Evolutionary conservation across 2,113 vertebrate genomes (phyloP).

Genomic region (Sclerurus mexicanus): DNA sequence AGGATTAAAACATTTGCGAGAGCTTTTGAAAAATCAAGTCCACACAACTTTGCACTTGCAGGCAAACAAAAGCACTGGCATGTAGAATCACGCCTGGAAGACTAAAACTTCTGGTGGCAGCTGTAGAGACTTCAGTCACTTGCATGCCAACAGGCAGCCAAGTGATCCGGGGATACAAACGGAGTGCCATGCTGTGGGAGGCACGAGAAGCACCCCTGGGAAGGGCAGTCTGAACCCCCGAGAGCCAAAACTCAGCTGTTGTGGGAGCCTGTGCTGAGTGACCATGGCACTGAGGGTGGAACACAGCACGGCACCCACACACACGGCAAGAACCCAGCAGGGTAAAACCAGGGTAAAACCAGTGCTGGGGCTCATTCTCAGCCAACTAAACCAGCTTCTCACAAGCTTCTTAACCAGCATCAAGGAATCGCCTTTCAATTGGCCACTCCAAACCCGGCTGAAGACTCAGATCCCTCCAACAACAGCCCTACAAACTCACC

Average conservation of each 20-base stretch:
- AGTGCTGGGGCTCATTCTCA: not conserved
- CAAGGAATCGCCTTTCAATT: not conserved
- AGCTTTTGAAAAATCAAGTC: not conserved
- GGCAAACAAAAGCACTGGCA: slow-evolving; percentile 11
- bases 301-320: not conserved
- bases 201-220: not conserved
- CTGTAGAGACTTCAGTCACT: not conserved
- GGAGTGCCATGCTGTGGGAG: not conserved
- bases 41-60: not conserved
- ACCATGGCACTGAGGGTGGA: not conserved
- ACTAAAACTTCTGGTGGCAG: slow-evolving; percentile 28
- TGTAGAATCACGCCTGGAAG: slow-evolving; percentile 49
- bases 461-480: not conserved
- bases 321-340: not conserved
- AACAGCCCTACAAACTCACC: not conserved
- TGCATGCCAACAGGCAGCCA: not conserved
- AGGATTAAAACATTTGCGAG: not conserved
- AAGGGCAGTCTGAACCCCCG: not conserved
- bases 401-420: not conserved
- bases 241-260: not conserved
- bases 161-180: not conserved
- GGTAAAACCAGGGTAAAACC: not conserved
- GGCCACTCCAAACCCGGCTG: not conserved
- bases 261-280: not conserved
- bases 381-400: not conserved